phyloP scores from a whole-genome alignment of 2,797 vertebrate species.

The Bovichtus diacanthus region DNA sequence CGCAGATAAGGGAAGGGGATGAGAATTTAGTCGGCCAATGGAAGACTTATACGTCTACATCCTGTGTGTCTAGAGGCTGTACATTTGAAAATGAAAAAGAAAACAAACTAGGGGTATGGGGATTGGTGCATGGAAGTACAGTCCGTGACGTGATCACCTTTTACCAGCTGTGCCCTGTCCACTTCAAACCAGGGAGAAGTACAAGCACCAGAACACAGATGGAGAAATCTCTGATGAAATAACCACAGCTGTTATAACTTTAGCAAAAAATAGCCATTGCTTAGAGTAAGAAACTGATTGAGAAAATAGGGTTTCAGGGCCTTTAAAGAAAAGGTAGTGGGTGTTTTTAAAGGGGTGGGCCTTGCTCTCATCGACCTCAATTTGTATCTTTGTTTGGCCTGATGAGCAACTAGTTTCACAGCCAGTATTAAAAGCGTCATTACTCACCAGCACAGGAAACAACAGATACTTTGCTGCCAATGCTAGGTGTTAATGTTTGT shows the following conservation, averaged over 20 bases:
- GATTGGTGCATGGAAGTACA: not conserved
- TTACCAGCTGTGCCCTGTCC: not conserved
- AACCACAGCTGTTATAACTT: not conserved
- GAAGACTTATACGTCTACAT: too few species aligned
- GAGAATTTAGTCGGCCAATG: too few species aligned
- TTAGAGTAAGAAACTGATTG: too few species aligned
- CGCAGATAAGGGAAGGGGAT: too few species aligned
- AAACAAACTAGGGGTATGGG: too few species aligned
- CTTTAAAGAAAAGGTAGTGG: not conserved
- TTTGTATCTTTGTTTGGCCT: slow-evolving; percentile 10
- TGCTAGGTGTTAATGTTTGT: slow-evolving; percentile 22
- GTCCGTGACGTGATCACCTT: not conserved
- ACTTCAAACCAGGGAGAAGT: not conserved
- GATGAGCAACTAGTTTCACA: slow-evolving; percentile 49
- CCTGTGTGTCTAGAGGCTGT: too few species aligned
- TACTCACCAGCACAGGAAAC: slow-evolving; percentile 26
- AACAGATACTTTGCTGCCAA: slow-evolving; percentile 33
- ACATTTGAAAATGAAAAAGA: too few species aligned
- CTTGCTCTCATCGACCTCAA: slow-evolving; percentile 26
- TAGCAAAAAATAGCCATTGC: not conserved
- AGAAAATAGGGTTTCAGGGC: too few species aligned
- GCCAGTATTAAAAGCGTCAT: slow-evolving; percentile 27
- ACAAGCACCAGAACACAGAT: not conserved
- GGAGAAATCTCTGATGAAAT: not conserved
- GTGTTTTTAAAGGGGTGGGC: not conserved